Evolutionary conservation across 2,797 vertebrate genomes (phyloP).

Genomic region (Euthynnus affinis): DNA sequence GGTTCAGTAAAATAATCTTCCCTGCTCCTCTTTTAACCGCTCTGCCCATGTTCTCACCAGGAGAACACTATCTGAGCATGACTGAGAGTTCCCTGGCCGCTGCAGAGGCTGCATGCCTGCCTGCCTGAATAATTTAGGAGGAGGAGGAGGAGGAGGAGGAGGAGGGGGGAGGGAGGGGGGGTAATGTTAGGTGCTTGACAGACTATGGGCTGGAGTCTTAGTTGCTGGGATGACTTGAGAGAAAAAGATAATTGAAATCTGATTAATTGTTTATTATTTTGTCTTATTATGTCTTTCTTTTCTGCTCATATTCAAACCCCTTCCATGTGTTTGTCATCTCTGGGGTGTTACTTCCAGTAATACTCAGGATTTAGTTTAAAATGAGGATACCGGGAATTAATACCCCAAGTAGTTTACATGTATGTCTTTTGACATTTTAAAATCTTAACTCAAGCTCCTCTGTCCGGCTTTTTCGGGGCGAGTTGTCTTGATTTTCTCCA

Average conservation of each 20-base stretch:
- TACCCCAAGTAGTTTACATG: background rate
- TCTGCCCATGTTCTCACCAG: constrained; percentile 65
- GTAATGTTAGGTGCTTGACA: constrained; percentile 2
- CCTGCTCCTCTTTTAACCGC: constrained; percentile 52
- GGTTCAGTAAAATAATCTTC: constrained; percentile 68
- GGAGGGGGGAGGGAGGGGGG: too few species aligned
- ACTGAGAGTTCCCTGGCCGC: constrained; percentile 43
- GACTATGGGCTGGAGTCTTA: constrained; percentile 39
- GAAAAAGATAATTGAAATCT: constrained; percentile 7
- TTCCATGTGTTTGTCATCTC: background rate
- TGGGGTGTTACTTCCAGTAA: background rate
- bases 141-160: too few species aligned
- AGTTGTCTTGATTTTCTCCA: background rate
- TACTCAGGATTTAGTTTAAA: background rate
- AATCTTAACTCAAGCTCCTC: background rate
- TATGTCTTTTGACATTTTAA: background rate
- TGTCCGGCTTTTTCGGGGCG: background rate
- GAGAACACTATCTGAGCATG: constrained; percentile 69
- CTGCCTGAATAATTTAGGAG: constrained; percentile 68
- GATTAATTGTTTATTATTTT: constrained; percentile 51
- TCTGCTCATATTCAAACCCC: background rate
- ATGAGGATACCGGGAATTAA: background rate
- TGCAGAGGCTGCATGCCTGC: constrained; percentile 44
- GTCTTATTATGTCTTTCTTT: constrained; percentile 44
- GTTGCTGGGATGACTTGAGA: constrained; percentile 12